Percentiles rank a stretch among this genome's conserved stretches.
Evolutionary conservation across 1,140 invertebrate species (phyloP).

Genomic region (Linepithema humile): DNA sequence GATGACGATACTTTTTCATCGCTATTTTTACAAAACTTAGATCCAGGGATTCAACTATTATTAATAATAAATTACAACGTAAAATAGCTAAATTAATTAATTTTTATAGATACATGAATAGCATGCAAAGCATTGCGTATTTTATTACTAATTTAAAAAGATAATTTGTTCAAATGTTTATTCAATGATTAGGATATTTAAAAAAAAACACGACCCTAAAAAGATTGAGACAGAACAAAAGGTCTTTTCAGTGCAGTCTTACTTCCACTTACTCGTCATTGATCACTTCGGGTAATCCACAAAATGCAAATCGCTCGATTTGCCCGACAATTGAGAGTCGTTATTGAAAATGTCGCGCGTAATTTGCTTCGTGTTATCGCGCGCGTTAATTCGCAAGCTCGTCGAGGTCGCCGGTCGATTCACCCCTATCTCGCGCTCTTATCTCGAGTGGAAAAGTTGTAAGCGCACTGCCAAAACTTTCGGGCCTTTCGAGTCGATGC

Average conservation of each 20-base stretch:
- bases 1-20: not conserved
- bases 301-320: not conserved
- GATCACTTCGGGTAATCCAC: not conserved
- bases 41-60: too few relatives aligned
- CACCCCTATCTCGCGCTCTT: slow-evolving; percentile 12
- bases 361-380: slow-evolving; percentile 54
- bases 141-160: not conserved
- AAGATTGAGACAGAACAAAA: not conserved
- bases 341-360: slow-evolving; percentile 35
- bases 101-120: too few relatives aligned
- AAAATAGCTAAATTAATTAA: too few relatives aligned
- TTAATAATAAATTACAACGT: too few relatives aligned
- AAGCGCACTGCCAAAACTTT: slow-evolving; percentile 53
- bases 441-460: slow-evolving; percentile 55
- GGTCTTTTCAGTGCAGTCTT: not conserved
- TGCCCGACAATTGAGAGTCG: not conserved
- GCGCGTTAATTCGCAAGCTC: slow-evolving; percentile 52
- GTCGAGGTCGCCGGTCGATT: slow-evolving; percentile 19
- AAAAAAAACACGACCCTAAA: not conserved
- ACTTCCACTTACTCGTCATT: not conserved
- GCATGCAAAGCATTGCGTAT: too few relatives aligned
- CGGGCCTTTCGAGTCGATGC: slow-evolving; percentile 38
- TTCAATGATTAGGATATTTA: not conserved
- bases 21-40: too few relatives aligned
- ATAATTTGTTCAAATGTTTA: not conserved